Percentiles rank a stretch among this genome's conserved stretches.
These are phyloP conservation scores for Drosophila willistoni DNA, from an alignment of 1,140 invertebrate genomes.

Conservation along the genomic window DNA sequence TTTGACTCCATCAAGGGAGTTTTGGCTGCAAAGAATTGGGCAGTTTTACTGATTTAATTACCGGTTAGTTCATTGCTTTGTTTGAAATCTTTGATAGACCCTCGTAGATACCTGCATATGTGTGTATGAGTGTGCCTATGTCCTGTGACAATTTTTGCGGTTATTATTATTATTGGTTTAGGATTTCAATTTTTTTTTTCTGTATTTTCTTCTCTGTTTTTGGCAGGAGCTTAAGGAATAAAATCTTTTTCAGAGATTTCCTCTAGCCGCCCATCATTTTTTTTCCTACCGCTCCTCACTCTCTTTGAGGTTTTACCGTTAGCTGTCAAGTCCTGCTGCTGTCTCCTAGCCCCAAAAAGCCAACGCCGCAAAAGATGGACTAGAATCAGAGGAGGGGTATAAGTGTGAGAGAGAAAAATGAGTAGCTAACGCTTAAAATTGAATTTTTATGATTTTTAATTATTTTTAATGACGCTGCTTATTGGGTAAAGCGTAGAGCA, in stretches of 20 bases:
- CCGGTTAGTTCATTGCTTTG: too few relatives aligned
- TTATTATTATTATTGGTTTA: conserved; percentile 77
- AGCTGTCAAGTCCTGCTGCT: conserved; percentile 63
- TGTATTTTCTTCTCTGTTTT: conserved; percentile 16
- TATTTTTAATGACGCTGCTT: conserved; percentile 82
- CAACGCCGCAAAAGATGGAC: not conserved
- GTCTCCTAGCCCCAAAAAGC: conserved; percentile 48
- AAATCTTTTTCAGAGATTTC: conserved; percentile 43
- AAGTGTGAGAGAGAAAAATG: conserved; percentile 38
- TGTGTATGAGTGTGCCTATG: conserved; percentile 3
- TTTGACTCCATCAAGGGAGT: too few relatives aligned
- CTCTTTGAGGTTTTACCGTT: conserved; percentile 46
- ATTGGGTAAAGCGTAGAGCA: conserved; percentile 40
- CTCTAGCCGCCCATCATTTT: not conserved
- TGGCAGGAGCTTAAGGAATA: conserved; percentile 59
- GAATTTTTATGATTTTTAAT: conserved; percentile 83
- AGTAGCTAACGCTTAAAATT: conserved; percentile 72
- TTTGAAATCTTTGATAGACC: not conserved
- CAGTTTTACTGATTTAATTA: too few relatives aligned
- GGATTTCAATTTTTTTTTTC: conserved; percentile 61
- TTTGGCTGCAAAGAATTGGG: too few relatives aligned
- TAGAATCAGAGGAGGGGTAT: not conserved
- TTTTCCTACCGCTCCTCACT: conserved; percentile 3
- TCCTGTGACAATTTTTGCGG: conserved; percentile 70
- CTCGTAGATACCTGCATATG: not conserved